Conservation (phyloP, 2,888 invertebrate genomes). For the Dolichomitus sp. region DNA sequence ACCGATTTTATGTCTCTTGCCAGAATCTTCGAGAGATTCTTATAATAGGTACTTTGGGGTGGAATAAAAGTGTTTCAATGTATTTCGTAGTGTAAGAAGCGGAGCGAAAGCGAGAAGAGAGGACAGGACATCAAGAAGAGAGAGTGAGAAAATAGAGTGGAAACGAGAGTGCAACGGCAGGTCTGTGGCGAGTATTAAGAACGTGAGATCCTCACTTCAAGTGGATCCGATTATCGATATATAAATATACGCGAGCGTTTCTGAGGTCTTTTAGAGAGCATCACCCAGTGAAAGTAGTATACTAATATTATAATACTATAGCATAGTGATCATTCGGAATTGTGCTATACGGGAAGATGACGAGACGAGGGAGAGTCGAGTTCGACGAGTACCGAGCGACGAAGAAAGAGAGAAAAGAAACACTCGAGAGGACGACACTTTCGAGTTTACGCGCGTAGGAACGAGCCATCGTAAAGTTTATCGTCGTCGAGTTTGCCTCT, state of each 20-base stretch:
- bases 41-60: conserved; percentile 9
- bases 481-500: conserved; percentile 74
- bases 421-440: conserved; percentile 69
- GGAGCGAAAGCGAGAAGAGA: background rate
- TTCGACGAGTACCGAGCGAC: conserved; percentile 39
- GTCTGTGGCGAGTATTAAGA: conserved; percentile 53
- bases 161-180: conserved; percentile 7
- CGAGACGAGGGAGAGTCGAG: conserved; percentile 38
- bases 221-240: conserved; percentile 55
- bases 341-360: conserved; percentile 12
- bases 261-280: conserved; percentile 33
- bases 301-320: conserved; percentile 18
- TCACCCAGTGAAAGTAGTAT: conserved; percentile 39
- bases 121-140: background rate
- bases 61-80: conserved; percentile 36
- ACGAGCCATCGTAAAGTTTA: conserved; percentile 82
- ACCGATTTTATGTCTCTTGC: too few species aligned
- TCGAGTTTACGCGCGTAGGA: conserved; percentile 70
- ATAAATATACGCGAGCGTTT: conserved; percentile 51
- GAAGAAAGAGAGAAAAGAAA: conserved; percentile 53
- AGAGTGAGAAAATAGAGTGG: conserved; percentile 6
- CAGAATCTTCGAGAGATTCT: conserved; percentile 19
- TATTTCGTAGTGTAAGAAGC: background rate
- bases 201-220: conserved; percentile 49
- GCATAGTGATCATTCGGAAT: conserved; percentile 6